Evolutionary conservation across 2,113 vertebrate genomes (phyloP).

Genomic region (Bambusicola thoracicus): DNA sequence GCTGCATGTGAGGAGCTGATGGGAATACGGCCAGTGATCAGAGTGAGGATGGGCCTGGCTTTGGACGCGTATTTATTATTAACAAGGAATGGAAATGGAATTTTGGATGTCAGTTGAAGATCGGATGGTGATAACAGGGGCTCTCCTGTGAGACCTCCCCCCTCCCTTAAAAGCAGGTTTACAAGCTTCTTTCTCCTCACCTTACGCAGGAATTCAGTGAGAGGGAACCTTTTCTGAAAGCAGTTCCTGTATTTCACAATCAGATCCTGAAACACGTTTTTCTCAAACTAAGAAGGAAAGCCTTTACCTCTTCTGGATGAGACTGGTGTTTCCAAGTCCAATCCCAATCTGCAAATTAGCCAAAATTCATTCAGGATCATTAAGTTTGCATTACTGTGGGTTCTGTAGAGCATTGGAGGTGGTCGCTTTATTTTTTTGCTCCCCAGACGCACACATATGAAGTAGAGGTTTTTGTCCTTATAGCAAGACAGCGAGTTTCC

Average conservation of each 20-base stretch:
- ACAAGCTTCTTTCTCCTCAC: background rate
- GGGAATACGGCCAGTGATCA: background rate
- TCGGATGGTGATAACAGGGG: background rate
- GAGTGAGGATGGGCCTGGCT: background rate
- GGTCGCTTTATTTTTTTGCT: background rate
- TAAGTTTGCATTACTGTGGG: background rate
- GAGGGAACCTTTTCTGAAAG: background rate
- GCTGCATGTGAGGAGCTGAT: background rate
- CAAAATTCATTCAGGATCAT: background rate
- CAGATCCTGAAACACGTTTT: background rate
- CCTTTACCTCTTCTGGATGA: background rate
- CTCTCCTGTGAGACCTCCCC: background rate
- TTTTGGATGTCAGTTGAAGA: background rate
- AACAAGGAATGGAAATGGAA: constrained; percentile 9
- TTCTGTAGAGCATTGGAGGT: background rate
- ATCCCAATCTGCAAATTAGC: background rate
- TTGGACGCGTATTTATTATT: background rate
- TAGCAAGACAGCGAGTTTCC: constrained; percentile 7
- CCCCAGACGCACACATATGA: background rate
- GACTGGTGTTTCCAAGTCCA: background rate
- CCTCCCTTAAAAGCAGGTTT: background rate
- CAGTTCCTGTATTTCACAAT: background rate
- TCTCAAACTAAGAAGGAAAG: background rate
- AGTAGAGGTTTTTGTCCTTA: constrained; percentile 18
- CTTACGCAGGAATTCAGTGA: background rate